phyloP scores from a whole-genome alignment of 2,797 vertebrate species.

The Megalops cyprinoides region DNA sequence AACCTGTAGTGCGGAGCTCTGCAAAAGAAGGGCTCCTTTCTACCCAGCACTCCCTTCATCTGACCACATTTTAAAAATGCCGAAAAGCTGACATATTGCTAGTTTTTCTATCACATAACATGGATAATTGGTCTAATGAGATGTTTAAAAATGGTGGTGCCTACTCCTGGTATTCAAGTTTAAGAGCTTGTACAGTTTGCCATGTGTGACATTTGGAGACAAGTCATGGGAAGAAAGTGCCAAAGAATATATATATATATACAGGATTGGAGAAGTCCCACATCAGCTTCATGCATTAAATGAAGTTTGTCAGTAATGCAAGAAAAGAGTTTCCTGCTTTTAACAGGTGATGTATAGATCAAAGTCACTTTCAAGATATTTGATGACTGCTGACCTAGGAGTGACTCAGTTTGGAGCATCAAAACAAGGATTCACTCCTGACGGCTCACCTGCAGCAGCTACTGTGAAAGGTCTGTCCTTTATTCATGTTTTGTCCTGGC shows the following conservation, averaged over 20 bases:
- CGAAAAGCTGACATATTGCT: not conserved
- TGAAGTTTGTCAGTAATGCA: no score
- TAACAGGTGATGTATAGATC: constrained; percentile 76
- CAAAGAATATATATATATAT: no score
- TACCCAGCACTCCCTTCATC: not conserved
- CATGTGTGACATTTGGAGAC: no score
- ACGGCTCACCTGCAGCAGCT: not conserved
- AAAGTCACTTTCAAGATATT: constrained; percentile 69
- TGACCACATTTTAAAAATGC: constrained; percentile 27
- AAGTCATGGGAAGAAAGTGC: no score
- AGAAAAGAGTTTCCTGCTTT: constrained; percentile 42
- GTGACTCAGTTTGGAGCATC: constrained; percentile 25
- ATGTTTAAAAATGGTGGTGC: not conserved
- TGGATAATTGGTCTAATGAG: not conserved
- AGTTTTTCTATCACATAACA: not conserved
- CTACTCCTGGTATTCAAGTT: not conserved
- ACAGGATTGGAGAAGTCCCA: no score
- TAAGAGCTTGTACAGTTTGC: not conserved
- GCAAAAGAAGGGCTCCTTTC: constrained; percentile 8
- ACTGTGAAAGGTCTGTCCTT: constrained; percentile 49
- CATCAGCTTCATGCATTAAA: no score
- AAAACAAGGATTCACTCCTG: not conserved
- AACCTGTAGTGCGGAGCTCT: constrained; percentile 33
- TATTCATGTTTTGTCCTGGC: constrained; percentile 47
- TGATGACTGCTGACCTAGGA: constrained; percentile 45